phyloP scores from a whole-genome alignment of 2,113 vertebrate species.

The Tympanuchus pallidicinctus region DNA sequence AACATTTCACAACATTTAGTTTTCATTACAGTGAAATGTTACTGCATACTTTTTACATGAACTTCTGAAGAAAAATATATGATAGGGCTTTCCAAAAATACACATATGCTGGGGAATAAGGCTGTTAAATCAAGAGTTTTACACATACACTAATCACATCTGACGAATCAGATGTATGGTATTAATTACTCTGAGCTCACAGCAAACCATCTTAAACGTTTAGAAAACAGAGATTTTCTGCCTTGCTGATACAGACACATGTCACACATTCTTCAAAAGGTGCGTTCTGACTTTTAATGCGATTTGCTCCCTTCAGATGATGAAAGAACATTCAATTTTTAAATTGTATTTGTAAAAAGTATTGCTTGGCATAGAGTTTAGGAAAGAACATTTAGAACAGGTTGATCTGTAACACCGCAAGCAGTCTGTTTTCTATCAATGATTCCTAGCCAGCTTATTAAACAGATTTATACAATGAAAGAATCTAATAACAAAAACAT shows the following conservation, averaged over 20 bases:
- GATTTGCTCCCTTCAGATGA: constrained; percentile 73
- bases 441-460: constrained; percentile 85
- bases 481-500: constrained; percentile 87
- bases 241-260: not conserved
- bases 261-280: constrained; percentile 47
- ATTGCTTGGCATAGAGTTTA: constrained; percentile 74
- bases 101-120: constrained; percentile 68
- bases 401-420: constrained; percentile 81
- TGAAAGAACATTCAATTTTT: constrained; percentile 79
- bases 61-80: constrained; percentile 74
- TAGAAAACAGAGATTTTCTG: not conserved
- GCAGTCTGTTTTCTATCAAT: constrained; percentile 87
- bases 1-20: constrained; percentile 66
- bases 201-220: constrained; percentile 17
- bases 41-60: constrained; percentile 54
- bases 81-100: constrained; percentile 75
- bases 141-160: constrained; percentile 59
- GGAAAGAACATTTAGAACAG: constrained; percentile 75
- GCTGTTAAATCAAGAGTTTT: constrained; percentile 70
- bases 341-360: constrained; percentile 79
- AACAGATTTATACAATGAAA: constrained; percentile 88
- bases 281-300: constrained; percentile 39
- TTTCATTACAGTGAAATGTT: constrained; percentile 60
- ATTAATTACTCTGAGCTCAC: constrained; percentile 62
- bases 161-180: constrained; percentile 75